A percentile compares a stretch with the other conserved stretches of the same genome.
phyloP scores from a whole-genome alignment of 2,797 vertebrate genomes.

The Anguilla obscura region DNA sequence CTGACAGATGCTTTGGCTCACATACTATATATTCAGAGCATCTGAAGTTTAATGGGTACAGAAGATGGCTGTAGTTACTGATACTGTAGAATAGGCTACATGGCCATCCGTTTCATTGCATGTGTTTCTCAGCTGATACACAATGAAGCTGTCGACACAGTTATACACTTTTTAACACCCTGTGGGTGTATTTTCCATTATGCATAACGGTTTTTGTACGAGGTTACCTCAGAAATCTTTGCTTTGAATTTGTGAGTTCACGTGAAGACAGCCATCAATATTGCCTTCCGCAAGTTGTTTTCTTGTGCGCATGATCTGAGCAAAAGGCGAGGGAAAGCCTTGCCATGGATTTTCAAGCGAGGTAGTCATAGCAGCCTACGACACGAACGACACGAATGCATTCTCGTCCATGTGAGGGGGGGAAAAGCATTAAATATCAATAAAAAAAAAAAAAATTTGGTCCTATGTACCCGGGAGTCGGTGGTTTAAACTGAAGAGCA shows the following conservation, averaged over 20 bases:
- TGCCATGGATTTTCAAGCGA: slow-evolving; percentile 32
- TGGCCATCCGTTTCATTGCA: neutral
- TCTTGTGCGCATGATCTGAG: slow-evolving; percentile 50
- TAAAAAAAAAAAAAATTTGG: neutral
- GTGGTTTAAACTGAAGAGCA: neutral
- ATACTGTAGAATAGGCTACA: neutral
- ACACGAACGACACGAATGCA: slow-evolving; percentile 3
- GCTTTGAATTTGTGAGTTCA: neutral
- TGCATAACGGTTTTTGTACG: neutral
- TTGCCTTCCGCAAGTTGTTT: neutral
- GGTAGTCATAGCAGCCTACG: slow-evolving; percentile 33
- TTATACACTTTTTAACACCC: neutral
- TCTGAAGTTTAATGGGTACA: neutral
- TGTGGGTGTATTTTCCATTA: slow-evolving; percentile 7
- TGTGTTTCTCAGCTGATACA: neutral
- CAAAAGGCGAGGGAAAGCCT: slow-evolving; percentile 23
- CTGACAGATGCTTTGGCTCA: neutral
- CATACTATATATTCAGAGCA: neutral
- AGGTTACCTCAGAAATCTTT: neutral
- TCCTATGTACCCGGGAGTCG: neutral
- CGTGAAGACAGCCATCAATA: slow-evolving; percentile 14
- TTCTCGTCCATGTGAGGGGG: neutral
- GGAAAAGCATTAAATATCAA: neutral
- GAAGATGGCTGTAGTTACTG: neutral
- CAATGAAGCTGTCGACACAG: neutral